Base-by-base conservation (phyloP, 2,797 vertebrate species). In the Anabas testudineus region DNA sequence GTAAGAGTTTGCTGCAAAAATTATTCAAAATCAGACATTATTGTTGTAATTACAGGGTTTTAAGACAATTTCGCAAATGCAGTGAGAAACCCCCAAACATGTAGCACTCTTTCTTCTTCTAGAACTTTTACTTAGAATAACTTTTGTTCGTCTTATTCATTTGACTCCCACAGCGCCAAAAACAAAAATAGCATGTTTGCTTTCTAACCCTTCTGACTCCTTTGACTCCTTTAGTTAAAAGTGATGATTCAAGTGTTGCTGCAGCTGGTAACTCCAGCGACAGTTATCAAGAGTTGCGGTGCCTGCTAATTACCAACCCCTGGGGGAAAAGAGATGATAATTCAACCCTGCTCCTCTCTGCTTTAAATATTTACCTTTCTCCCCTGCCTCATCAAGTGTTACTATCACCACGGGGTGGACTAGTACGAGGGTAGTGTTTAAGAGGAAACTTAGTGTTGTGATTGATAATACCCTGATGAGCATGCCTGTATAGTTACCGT, bases 231-330 rank as follows among this genome's bases (percentile, higher is more conserved):
- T 15, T 16, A 70, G 68, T 83, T 89, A 68, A 80, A 82, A 72
- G 72, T 24, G 39, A 69, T 37, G 54, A 83, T 87, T 84, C 42
- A 67, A 67, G 54, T 73, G 60, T 71, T 78, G 62, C 49, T 80
- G 73, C 68, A 80, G 74, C 68, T 69, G 74, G 67, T 53, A 66
- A 65, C 56, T 62, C 60, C 48, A 19, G 53, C 13, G 56, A 82
- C 72, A 62, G 78, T 78, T 84, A 76, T 54, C 77, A 81, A 72
- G 69, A 69, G 73, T 55, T 69, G 39, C n/a, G 9, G 66, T 57
- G 51, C 30, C 69, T 48, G 69, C 84, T 91, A 92, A 94, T 91
- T 84, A 81, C 79, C 55, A 71, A 24, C 74, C 81, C 73, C 74
- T 36, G 0, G 66, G 82, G 89, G 54, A 80, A 51, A 54, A 10